Base-by-base conservation (phyloP, 2,888 invertebrate genomes). In the Lycia hirtaria region DNA sequence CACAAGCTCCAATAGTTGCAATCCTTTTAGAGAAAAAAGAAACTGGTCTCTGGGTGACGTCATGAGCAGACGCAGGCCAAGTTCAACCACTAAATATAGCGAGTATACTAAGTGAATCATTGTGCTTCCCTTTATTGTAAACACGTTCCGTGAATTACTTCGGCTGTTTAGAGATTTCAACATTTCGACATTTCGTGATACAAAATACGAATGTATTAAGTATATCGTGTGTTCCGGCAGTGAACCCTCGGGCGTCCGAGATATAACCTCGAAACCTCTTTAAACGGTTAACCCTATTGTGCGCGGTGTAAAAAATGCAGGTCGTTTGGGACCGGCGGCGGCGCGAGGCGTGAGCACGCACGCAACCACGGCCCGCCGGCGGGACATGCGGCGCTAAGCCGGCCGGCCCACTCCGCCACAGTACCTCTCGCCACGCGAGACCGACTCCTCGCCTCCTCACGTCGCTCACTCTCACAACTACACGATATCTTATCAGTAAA, bases 401-500 rank as follows among this genome's bases (percentile, higher is more conserved):
- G 56, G 45, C 60, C 51, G 58, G 20, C 43, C 41, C 44, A 6
- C 71, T 84, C 14, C 12, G 30, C 37, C 20, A 70, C 85, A 90
- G 90, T 89, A 81, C 75, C 80, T 75, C 73, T 69, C 75, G 70
- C 71, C 72, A 78, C 78, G 82, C 79, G 81, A 72, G 60, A 61
- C 76, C 52, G 76, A 69, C 75, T 68, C 75, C 81, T 78, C 86
- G 81, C 69, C 71, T 74, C 81, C 67, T 74, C 81, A 74, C 67
- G 53, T 37, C 44, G 43, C 60, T 44, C 52, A 43, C 70, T 66
- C 60, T 65, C 65, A 62, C 70, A 63, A 75, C 78, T 71, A 73
- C 73, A 73, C 87, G 88, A 88, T 88, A 91, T 88, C 85, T 88
- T 91, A 88, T 88, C 88, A 87, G 80, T 76, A 76, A 82, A 83